phyloP scores from a whole-genome alignment of 1,140 invertebrate species.

The Limonius californicus region DNA sequence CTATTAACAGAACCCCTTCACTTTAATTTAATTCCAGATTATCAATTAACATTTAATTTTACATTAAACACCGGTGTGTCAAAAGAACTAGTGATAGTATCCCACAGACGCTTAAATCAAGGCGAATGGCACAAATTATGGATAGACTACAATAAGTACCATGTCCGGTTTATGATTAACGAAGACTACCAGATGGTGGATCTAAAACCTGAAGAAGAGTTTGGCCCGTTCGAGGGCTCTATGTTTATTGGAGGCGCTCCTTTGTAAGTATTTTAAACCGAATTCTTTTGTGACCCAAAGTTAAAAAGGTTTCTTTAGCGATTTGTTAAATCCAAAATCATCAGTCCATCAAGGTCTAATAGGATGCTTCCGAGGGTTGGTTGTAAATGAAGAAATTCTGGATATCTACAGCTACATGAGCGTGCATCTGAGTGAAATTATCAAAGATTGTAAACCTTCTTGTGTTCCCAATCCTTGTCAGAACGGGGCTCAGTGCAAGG shows the following conservation, averaged over 20 bases:
- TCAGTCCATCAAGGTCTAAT: slow-evolving; percentile 83
- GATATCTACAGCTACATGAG: slow-evolving; percentile 92
- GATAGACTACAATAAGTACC: slow-evolving; percentile 90
- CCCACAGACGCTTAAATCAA: slow-evolving; percentile 74
- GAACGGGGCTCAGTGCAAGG: slow-evolving; percentile 85
- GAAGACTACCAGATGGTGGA: slow-evolving; percentile 84
- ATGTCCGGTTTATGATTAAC: slow-evolving; percentile 91
- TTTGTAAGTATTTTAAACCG: slow-evolving; percentile 63
- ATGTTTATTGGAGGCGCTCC: slow-evolving; percentile 91
- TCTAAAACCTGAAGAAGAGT: slow-evolving; percentile 77
- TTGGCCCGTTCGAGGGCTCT: slow-evolving; percentile 86
- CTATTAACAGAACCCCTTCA: slow-evolving; percentile 7
- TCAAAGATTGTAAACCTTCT: slow-evolving; percentile 87
- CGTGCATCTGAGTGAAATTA: slow-evolving; percentile 85
- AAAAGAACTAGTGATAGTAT: slow-evolving; percentile 74
- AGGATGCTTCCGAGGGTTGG: slow-evolving; percentile 87
- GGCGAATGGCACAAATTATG: slow-evolving; percentile 95
- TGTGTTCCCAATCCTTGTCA: slow-evolving; percentile 91
- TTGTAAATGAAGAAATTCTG: slow-evolving; percentile 85
- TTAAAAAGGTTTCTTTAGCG: neutral
- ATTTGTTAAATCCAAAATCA: slow-evolving; percentile 62
- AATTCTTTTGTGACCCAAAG: too few relatives aligned
- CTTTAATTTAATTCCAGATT: slow-evolving; percentile 54
- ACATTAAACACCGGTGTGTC: slow-evolving; percentile 79
- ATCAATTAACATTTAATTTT: slow-evolving; percentile 85